Conservation (phyloP, 2,888 invertebrate species). For the Metallyticus violacea region DNA sequence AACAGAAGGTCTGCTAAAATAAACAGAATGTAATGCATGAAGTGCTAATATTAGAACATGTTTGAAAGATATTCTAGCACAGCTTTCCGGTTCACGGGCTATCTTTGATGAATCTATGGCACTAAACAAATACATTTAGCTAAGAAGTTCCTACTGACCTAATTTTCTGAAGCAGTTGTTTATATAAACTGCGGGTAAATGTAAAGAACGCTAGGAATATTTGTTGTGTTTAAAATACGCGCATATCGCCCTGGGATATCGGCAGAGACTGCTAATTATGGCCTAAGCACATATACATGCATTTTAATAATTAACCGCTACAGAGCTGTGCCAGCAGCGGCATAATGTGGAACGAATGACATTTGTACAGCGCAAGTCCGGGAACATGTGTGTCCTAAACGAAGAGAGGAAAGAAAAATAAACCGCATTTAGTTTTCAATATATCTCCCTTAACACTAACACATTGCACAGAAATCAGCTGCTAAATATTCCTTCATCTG, state of each 20-base stretch:
- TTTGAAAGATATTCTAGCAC: too few species aligned
- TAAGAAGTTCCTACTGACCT: neutral
- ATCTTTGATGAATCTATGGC: neutral
- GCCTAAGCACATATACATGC: neutral
- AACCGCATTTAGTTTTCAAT: too few species aligned
- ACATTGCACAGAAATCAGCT: too few species aligned
- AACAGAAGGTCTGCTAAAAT: neutral
- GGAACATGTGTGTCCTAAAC: too few species aligned
- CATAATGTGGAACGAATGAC: too few species aligned
- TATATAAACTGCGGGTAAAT: neutral
- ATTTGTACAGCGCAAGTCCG: too few species aligned
- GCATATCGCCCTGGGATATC: neutral
- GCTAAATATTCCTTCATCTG: too few species aligned
- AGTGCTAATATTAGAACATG: neutral
- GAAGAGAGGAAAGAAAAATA: too few species aligned
- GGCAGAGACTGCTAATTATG: neutral
- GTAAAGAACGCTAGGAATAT: neutral
- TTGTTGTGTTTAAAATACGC: neutral
- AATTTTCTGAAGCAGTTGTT: neutral
- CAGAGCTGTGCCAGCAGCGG: too few species aligned
- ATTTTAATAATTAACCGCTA: neutral
- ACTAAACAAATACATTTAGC: neutral
- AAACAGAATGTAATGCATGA: neutral
- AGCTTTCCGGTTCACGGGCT: neutral
- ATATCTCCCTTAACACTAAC: too few species aligned